phyloP scores from a whole-genome alignment of 1,140 invertebrate species.

The Acromyrmex heyeri region DNA sequence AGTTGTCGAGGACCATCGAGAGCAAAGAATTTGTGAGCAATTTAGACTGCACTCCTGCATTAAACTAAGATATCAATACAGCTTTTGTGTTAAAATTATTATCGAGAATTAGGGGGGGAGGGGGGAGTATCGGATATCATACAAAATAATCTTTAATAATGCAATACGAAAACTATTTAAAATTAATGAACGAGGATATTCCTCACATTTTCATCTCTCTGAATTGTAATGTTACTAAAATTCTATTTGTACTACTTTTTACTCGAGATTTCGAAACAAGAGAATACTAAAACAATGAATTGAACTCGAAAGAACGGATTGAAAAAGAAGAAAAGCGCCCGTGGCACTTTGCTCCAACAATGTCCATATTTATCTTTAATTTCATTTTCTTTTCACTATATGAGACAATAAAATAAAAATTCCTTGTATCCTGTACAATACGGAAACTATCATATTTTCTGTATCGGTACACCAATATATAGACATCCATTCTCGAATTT shows the following conservation, averaged over 20 bases:
- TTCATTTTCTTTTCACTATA: slow-evolving; percentile 5
- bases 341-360: no score
- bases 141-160: background rate
- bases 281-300: slow-evolving; percentile 13
- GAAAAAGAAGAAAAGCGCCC: background rate
- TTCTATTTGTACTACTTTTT: background rate
- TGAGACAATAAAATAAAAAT: slow-evolving; percentile 11
- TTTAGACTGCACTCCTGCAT: slow-evolving; percentile 14
- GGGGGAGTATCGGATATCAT: background rate
- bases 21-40: slow-evolving; percentile 26
- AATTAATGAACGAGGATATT: background rate
- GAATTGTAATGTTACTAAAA: background rate
- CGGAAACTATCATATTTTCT: slow-evolving; percentile 4
- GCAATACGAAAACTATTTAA: background rate
- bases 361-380: slow-evolving; percentile 42
- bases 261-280: background rate
- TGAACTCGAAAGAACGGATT: background rate
- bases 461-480: background rate
- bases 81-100: slow-evolving; percentile 7
- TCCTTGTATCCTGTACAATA: background rate
- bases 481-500: background rate
- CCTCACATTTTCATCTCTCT: background rate
- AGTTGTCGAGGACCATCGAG: slow-evolving; percentile 2
- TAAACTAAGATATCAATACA: background rate
- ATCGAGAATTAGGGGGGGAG: background rate